Percentiles rank a stretch among this genome's conserved stretches.
Conservation (phyloP, 2,888 invertebrate species). For the Malachius bipustulatus region DNA sequence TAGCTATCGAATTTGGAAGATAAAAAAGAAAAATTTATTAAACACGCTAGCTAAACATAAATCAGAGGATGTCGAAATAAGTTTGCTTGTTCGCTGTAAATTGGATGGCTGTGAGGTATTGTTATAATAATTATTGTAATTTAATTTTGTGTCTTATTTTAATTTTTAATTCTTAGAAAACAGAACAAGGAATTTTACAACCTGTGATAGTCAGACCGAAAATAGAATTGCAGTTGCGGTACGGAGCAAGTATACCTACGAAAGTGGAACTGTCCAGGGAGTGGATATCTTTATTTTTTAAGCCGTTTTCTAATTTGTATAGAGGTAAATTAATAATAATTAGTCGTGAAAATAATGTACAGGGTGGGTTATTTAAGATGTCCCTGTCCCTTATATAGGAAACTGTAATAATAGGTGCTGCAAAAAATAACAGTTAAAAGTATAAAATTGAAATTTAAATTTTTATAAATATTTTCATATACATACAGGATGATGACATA, state of each 20-base stretch:
- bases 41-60: constrained; percentile 26
- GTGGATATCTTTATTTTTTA: constrained; percentile 30
- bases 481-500: no score
- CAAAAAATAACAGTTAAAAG: constrained; percentile 3
- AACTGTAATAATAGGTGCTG: no score
- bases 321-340: constrained; percentile 27
- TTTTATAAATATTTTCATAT: no score
- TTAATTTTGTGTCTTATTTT: background rate
- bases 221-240: constrained; percentile 29
- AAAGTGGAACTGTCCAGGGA: constrained; percentile 28
- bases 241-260: constrained; percentile 26
- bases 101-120: constrained; percentile 29
- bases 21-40: constrained; percentile 23
- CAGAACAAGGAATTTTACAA: constrained; percentile 14
- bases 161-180: background rate
- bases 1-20: constrained; percentile 30
- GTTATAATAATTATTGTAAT: constrained; percentile 2
- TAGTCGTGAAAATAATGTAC: background rate
- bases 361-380: no score
- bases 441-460: no score
- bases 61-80: constrained; percentile 23
- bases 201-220: constrained; percentile 28
- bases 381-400: no score
- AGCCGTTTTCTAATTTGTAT: constrained; percentile 28
- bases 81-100: constrained; percentile 29